A percentile compares a stretch with the other conserved stretches of the same genome.
phyloP scores from a whole-genome alignment of 2,888 invertebrate genomes.

The Ormia ochracea region DNA sequence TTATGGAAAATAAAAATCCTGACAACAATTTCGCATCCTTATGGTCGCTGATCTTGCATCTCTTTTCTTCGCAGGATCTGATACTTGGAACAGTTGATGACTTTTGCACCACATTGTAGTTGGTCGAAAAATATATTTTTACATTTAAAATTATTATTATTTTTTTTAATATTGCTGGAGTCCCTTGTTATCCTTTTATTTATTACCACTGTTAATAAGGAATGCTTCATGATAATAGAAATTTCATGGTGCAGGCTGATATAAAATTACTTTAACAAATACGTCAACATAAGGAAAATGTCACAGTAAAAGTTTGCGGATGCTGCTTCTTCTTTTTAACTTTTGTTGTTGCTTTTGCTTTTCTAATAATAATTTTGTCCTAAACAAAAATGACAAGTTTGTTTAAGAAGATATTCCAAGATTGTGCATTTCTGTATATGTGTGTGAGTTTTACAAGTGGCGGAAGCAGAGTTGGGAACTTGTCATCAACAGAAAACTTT shows the following conservation, averaged over 20 bases:
- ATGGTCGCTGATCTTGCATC: no score
- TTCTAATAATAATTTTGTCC: neutral
- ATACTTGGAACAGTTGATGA: no score
- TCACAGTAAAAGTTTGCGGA: neutral
- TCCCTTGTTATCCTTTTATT: neutral
- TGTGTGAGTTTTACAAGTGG: slow-evolving; percentile 1
- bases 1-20: no score
- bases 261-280: neutral
- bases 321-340: neutral
- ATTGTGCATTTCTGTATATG: neutral
- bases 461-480: slow-evolving; percentile 36
- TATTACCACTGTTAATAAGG: neutral
- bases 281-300: neutral
- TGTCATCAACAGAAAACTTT: slow-evolving; percentile 41
- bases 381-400: neutral
- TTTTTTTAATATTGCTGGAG: no score
- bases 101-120: no score
- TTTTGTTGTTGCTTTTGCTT: neutral
- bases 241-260: neutral
- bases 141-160: no score
- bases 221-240: no score
- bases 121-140: no score
- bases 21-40: no score
- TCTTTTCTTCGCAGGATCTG: no score
- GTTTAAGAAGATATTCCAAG: neutral